Percentiles rank a stretch among this genome's conserved stretches.
phyloP scores from a whole-genome alignment of 1,140 invertebrate species.

The Drosophila eugracilis region DNA sequence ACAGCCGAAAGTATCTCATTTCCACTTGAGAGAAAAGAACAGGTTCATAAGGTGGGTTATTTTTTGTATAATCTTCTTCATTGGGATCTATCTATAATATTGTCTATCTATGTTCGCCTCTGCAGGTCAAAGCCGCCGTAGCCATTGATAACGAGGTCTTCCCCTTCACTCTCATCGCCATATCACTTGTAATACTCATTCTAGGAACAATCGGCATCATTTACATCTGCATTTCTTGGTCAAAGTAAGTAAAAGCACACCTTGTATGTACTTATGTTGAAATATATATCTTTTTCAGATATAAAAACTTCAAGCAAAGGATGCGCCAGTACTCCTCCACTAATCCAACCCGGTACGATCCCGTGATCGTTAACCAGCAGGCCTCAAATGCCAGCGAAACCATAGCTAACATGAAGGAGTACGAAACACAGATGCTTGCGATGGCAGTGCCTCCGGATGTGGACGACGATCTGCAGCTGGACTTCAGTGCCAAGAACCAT shows the following conservation, averaged over 20 bases:
- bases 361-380: constrained; percentile 89
- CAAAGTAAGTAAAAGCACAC: constrained; percentile 88
- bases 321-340: constrained; percentile 90
- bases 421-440: constrained; percentile 94
- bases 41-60: constrained; percentile 71
- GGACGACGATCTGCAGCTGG: constrained; percentile 92
- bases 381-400: constrained; percentile 82
- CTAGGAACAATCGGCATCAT: constrained; percentile 94
- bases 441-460: constrained; percentile 94
- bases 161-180: constrained; percentile 93
- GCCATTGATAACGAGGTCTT: constrained; percentile 90
- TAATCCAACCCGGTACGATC: constrained; percentile 89
- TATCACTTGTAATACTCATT: constrained; percentile 94
- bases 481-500: constrained; percentile 94
- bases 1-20: constrained; percentile 89
- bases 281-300: constrained; percentile 84
- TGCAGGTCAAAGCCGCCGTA: constrained; percentile 86
- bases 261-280: background rate
- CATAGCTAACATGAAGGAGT: constrained; percentile 89
- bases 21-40: constrained; percentile 85
- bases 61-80: too few species aligned
- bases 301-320: constrained; percentile 92
- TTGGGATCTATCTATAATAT: background rate
- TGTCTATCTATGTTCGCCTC: background rate
- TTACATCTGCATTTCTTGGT: constrained; percentile 96